Evolutionary conservation across 2,888 invertebrate genomes (phyloP).

Genomic region (Morinoia aosen): DNA sequence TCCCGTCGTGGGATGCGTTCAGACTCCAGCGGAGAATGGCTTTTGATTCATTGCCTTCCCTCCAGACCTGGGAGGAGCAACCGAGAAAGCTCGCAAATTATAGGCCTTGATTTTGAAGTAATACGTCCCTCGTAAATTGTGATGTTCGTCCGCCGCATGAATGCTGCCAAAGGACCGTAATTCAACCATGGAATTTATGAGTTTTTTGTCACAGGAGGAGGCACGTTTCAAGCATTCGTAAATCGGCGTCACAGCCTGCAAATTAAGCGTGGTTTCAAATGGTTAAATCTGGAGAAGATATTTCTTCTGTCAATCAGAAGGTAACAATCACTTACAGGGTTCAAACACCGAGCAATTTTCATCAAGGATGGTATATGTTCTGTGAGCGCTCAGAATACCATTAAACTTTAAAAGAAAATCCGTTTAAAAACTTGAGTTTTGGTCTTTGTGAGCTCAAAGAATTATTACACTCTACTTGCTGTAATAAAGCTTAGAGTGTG

Average conservation of each 20-base stretch:
- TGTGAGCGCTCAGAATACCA: no score
- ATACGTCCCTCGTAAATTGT: background rate
- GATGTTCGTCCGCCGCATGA: background rate
- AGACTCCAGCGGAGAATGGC: slow-evolving; percentile 38
- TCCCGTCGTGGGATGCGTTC: slow-evolving; percentile 34
- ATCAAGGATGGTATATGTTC: no score
- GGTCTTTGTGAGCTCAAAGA: no score
- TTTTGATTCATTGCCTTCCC: slow-evolving; percentile 44
- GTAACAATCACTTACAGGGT: no score
- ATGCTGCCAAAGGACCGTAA: background rate
- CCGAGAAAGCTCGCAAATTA: background rate
- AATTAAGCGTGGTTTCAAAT: background rate
- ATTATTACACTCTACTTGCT: no score
- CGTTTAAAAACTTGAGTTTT: no score
- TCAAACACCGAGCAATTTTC: no score
- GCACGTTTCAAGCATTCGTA: background rate
- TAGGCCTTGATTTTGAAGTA: background rate
- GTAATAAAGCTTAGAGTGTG: no score
- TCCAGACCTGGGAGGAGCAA: slow-evolving; percentile 24
- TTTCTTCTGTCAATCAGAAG: no score
- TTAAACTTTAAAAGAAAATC: no score
- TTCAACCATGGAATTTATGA: background rate
- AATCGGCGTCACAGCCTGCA: background rate
- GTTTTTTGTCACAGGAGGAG: background rate
- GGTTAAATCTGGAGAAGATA: background rate